Percentiles rank a stretch among this genome's conserved stretches.
Evolutionary conservation across 2,797 vertebrate genomes (phyloP).

Genomic region (Pseudochirops corinnae): DNA sequence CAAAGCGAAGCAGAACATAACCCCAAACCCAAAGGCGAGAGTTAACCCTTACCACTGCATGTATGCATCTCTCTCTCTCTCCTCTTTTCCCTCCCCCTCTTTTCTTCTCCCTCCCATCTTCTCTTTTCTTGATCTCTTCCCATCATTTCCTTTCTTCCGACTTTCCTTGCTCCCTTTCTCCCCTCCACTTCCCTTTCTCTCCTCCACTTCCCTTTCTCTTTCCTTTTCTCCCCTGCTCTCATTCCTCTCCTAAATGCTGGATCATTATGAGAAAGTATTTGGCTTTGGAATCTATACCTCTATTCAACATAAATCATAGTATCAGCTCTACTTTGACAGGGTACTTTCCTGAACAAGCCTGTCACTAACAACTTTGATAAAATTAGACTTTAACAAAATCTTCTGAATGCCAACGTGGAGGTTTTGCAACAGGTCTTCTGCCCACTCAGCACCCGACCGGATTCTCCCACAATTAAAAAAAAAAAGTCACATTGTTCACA

Average conservation of each 20-base stretch:
- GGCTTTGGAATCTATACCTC: background rate
- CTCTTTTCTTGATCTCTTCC: no score
- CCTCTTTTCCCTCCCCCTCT: no score
- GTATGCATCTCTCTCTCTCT: no score
- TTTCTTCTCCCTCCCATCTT: background rate
- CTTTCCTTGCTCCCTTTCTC: background rate
- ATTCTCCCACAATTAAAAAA: background rate
- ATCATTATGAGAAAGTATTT: background rate
- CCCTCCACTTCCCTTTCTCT: background rate
- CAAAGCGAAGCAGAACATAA: background rate
- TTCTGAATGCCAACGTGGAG: background rate
- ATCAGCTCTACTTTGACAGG: background rate
- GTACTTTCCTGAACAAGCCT: background rate
- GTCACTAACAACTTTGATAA: background rate
- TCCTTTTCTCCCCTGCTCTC: background rate
- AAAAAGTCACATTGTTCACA: background rate
- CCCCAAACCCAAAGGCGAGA: background rate
- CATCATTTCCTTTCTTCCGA: background rate
- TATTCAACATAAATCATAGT: slow-evolving; percentile 13
- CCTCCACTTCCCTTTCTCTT: background rate
- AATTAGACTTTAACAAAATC: background rate
- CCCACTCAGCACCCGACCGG: background rate
- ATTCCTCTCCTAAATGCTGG: background rate
- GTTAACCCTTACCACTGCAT: background rate
- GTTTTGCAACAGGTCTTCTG: background rate